Evolutionary conservation across 2,797 vertebrate species (phyloP).

Genomic region (Lophius americanus): DNA sequence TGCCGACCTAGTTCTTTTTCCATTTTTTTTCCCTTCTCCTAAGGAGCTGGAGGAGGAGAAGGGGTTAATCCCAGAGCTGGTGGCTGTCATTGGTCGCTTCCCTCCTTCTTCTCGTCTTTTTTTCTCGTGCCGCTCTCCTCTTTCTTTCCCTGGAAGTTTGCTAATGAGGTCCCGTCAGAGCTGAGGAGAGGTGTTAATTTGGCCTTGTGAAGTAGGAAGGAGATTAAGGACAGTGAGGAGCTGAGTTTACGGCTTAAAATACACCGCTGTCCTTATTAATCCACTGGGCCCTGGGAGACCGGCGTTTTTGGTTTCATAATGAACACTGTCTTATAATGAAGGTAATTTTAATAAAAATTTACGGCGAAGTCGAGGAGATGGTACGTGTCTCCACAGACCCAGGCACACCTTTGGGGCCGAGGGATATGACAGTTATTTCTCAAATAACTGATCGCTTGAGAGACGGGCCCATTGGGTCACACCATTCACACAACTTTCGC

Average conservation of each 20-base stretch:
- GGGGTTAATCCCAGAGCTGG: conserved; percentile 86
- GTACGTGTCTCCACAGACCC: conserved; percentile 68
- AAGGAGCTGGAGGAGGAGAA: conserved; percentile 75
- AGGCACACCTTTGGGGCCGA: conserved; percentile 74
- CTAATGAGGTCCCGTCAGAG: conserved; percentile 91
- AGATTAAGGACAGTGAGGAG: conserved; percentile 90
- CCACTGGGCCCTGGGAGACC: conserved; percentile 83
- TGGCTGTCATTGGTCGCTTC: conserved; percentile 86
- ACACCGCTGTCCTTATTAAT: conserved; percentile 90
- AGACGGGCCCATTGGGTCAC: conserved; percentile 44
- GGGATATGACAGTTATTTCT: conserved; percentile 75
- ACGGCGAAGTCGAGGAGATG: conserved; percentile 67
- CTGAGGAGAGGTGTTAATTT: conserved; percentile 88
- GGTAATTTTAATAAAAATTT: conserved; percentile 87
- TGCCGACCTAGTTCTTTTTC: conserved; percentile 86
- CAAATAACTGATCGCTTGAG: conserved; percentile 66
- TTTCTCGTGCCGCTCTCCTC: conserved; percentile 68
- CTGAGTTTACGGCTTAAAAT: conserved; percentile 90
- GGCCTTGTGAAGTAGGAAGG: conserved; percentile 88
- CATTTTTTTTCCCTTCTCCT: conserved; percentile 73
- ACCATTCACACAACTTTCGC: conserved; percentile 53
- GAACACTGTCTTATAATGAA: conserved; percentile 87
- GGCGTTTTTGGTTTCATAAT: conserved; percentile 86
- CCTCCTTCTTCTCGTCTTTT: conserved; percentile 77
- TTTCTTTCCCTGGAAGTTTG: conserved; percentile 86